These are phyloP conservation scores for Ridgeia piscesae DNA, from an alignment of 1,140 invertebrate genomes.

Conservation along the genomic window DNA sequence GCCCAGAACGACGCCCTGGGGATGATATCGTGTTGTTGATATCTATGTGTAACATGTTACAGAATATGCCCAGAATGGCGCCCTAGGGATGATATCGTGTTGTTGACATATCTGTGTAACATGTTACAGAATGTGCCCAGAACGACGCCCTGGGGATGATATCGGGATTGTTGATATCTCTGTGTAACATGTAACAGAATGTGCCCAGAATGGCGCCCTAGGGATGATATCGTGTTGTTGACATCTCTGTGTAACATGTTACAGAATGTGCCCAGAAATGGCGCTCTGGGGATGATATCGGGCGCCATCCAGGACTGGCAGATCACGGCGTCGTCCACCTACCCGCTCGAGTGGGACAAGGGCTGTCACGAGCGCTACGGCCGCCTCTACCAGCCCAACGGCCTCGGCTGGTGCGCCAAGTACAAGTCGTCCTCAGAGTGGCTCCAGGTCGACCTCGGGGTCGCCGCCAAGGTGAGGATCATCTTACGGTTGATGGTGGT, in stretches of 20 bases:
- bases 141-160: too few relatives aligned
- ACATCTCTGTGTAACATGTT: background rate
- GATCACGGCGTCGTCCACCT: conserved; percentile 62
- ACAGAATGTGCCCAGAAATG: conserved; percentile 50
- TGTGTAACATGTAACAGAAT: background rate
- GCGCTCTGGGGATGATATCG: conserved; percentile 63
- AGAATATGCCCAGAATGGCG: too few relatives aligned
- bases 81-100: too few relatives aligned
- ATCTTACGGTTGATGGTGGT: background rate
- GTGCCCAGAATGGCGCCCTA: too few relatives aligned
- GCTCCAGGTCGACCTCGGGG: conserved; percentile 62
- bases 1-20: background rate
- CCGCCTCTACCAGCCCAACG: conserved; percentile 61
- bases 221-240: background rate
- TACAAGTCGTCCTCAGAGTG: conserved; percentile 63
- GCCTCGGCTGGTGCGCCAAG: conserved; percentile 63
- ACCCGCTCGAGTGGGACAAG: conserved; percentile 58
- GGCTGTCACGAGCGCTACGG: conserved; percentile 63
- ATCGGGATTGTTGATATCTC: too few relatives aligned
- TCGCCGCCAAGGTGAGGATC: conserved; percentile 59
- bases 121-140: too few relatives aligned
- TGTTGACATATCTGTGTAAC: too few relatives aligned
- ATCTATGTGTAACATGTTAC: too few relatives aligned
- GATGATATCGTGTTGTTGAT: background rate
- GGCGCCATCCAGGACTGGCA: conserved; percentile 66